A percentile compares a stretch with the other conserved stretches of the same genome.
Conservation (phyloP, 2,797 vertebrate species). For the Thamnophis elegans region DNA sequence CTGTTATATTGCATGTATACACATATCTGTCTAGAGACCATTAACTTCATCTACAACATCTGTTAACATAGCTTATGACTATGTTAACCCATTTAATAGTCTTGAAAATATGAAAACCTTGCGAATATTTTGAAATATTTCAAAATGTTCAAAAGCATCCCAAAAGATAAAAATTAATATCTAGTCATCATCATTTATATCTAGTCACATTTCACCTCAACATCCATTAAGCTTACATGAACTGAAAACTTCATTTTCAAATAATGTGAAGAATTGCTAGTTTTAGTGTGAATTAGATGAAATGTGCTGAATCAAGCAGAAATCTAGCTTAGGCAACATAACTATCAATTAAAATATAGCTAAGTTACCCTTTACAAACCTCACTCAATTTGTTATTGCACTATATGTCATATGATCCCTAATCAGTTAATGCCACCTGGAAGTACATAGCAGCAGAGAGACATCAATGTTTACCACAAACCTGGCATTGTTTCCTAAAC, state of each 20-base stretch:
- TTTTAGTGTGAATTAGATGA: not conserved
- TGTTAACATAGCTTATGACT: not conserved
- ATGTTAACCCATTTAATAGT: not conserved
- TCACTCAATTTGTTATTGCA: not conserved
- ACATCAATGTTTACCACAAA: not conserved
- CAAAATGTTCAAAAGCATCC: not conserved
- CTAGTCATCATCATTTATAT: not conserved
- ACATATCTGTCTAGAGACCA: not conserved
- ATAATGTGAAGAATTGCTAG: not conserved
- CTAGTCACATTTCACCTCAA: not conserved
- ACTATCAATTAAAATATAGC: not conserved
- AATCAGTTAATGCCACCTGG: not conserved
- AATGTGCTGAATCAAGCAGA: not conserved
- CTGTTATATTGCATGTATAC: not conserved
- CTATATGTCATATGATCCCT: not conserved
- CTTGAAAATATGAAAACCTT: not conserved
- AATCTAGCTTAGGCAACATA: not conserved
- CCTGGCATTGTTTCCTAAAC: not conserved
- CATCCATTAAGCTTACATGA: not conserved
- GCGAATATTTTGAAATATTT: fast-evolving
- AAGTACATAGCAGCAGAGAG: not conserved
- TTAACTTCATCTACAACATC: not conserved
- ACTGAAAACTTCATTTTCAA: not conserved
- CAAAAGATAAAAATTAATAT: not conserved
- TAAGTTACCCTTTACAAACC: not conserved